phyloP scores from a whole-genome alignment of 2,888 invertebrate species.

The Melanophora roralis region DNA sequence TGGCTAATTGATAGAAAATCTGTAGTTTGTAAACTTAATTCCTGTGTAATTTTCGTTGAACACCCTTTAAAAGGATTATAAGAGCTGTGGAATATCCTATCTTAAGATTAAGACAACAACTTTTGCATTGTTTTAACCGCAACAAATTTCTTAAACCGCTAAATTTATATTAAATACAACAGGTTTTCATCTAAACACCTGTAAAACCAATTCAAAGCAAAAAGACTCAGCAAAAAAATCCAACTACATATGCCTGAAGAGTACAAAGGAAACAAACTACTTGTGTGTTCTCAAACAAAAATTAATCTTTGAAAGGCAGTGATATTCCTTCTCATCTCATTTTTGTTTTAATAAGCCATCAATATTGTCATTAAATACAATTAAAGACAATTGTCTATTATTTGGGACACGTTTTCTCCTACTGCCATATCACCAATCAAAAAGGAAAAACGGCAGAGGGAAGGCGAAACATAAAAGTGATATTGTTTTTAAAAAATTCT shows the following conservation, averaged over 20 bases:
- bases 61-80: no score
- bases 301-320: slow-evolving; percentile 1
- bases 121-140: no score
- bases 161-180: background rate
- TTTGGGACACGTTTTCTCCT: slow-evolving; percentile 38
- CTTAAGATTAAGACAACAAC: no score
- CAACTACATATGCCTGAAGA: background rate
- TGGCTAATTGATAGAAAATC: no score
- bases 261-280: slow-evolving; percentile 17
- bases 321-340: background rate
- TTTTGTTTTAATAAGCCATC: slow-evolving; percentile 57
- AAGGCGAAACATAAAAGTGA: slow-evolving; percentile 28
- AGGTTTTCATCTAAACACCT: slow-evolving; percentile 17
- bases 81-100: no score
- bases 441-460: background rate
- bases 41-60: no score
- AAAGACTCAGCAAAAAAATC: background rate
- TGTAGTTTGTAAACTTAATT: no score
- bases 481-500: slow-evolving; percentile 35
- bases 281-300: slow-evolving; percentile 36
- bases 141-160: slow-evolving; percentile 3
- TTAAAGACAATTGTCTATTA: slow-evolving; percentile 70
- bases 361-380: slow-evolving; percentile 71
- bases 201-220: slow-evolving; percentile 8
- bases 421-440: slow-evolving; percentile 1